phyloP scores from a whole-genome alignment of 2,797 vertebrate genomes.

The Sebastes vulpes region DNA sequence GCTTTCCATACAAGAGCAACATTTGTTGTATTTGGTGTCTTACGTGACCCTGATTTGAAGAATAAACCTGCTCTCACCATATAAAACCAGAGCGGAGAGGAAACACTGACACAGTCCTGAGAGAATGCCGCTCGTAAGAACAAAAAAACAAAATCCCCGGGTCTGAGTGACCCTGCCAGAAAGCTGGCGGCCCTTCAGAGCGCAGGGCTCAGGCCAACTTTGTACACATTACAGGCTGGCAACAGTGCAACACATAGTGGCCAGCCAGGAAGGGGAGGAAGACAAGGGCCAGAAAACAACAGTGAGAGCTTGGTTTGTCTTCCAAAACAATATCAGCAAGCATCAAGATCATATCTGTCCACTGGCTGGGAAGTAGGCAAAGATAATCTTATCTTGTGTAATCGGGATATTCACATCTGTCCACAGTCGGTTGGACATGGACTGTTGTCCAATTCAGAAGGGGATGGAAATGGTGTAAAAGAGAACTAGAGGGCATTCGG shows the following conservation, averaged over 20 bases:
- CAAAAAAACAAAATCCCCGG: conserved; percentile 2
- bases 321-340: conserved; percentile 24
- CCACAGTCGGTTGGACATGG: neutral
- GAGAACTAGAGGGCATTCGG: neutral
- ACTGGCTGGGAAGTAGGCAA: neutral
- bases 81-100: neutral
- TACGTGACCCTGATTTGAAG: neutral
- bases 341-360: conserved; percentile 26
- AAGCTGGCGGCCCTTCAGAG: conserved; percentile 41
- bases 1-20: neutral
- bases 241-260: conserved; percentile 34
- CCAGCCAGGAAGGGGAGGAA: neutral
- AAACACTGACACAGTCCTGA: conserved; percentile 45
- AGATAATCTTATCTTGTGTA: neutral
- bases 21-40: neutral
- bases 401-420: conserved; percentile 1
- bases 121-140: conserved; percentile 26
- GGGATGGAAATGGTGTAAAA: neutral
- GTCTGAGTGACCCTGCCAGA: conserved; percentile 45
- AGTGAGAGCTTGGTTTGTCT: neutral
- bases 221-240: conserved; percentile 55
- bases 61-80: conserved; percentile 1
- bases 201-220: conserved; percentile 56
- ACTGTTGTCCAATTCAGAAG: neutral
- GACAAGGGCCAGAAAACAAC: neutral